phyloP scores from a whole-genome alignment of 2,113 vertebrate species.

The Dicentrarchus labrax region DNA sequence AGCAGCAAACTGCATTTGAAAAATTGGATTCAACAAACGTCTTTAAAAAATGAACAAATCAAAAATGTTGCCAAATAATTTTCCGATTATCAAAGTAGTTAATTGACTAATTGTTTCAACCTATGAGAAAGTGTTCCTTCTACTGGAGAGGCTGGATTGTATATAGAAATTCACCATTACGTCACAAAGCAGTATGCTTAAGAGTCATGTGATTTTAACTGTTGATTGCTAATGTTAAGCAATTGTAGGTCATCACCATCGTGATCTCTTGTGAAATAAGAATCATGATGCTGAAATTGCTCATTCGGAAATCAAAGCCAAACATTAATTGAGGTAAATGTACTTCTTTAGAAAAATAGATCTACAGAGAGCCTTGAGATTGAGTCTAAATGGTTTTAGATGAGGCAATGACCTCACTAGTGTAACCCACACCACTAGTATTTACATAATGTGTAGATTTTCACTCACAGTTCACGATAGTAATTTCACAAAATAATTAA shows the following conservation, averaged over 20 bases:
- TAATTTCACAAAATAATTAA: conserved; percentile 40
- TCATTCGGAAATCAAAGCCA: not conserved
- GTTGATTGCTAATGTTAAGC: conserved; percentile 9
- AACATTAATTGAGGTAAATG: not conserved
- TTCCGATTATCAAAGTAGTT: not conserved
- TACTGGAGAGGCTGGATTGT: not conserved
- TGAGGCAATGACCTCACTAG: not conserved
- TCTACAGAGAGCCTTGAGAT: not conserved
- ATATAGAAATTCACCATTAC: not conserved
- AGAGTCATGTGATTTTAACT: not conserved
- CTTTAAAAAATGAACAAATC: not conserved
- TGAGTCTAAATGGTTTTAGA: not conserved
- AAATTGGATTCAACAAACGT: not conserved
- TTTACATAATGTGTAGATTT: conserved; percentile 29
- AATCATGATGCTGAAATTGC: not conserved
- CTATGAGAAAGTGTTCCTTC: not conserved
- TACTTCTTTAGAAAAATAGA: not conserved
- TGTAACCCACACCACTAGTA: not conserved
- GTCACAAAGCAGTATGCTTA: not conserved
- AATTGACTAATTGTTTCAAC: not conserved
- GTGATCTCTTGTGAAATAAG: not conserved
- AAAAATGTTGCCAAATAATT: not conserved
- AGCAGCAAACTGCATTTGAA: not conserved
- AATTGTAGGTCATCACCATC: not conserved
- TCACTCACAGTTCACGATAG: not conserved